Percentiles rank a stretch among this genome's conserved stretches.
Conservation (phyloP, 1,140 invertebrate genomes). For the Tetramorium alpestre region DNA sequence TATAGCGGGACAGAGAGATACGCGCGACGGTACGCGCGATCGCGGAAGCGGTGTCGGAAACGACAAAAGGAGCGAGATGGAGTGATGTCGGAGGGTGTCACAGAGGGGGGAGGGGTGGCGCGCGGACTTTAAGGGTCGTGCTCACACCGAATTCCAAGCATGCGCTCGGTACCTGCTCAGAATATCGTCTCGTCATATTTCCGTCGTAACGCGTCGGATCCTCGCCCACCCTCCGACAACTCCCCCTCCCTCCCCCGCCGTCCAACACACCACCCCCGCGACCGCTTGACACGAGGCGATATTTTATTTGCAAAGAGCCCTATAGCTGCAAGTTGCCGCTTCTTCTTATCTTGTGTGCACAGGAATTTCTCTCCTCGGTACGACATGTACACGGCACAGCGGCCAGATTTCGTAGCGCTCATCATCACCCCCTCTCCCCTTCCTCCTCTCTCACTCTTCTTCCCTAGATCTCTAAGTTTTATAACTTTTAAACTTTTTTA, state of each 20-base stretch:
- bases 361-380: conserved; percentile 70
- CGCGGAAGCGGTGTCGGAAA: neutral
- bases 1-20: conserved; percentile 2
- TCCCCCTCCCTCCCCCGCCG: neutral
- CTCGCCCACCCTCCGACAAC: conserved; percentile 1
- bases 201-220: conserved; percentile 56
- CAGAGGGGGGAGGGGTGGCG: neutral
- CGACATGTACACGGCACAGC: neutral
- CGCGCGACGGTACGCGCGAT: neutral
- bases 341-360: conserved; percentile 79
- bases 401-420: conserved; percentile 60
- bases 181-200: conserved; percentile 80
- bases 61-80: conserved; percentile 9
- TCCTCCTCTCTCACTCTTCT: neutral
- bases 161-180: conserved; percentile 74
- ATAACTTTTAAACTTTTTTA: neutral
- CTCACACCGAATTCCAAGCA: conserved; percentile 72
- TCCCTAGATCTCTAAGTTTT: conserved; percentile 25
- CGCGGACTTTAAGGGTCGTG: conserved; percentile 67
- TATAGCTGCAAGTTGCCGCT: conserved; percentile 65
- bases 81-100: neutral
- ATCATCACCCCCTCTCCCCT: neutral
- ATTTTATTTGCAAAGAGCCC: conserved; percentile 80
- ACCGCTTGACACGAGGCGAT: conserved; percentile 72
- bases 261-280: neutral